phyloP scores from a whole-genome alignment of 2,797 vertebrate genomes.

The Anguilla megastoma region DNA sequence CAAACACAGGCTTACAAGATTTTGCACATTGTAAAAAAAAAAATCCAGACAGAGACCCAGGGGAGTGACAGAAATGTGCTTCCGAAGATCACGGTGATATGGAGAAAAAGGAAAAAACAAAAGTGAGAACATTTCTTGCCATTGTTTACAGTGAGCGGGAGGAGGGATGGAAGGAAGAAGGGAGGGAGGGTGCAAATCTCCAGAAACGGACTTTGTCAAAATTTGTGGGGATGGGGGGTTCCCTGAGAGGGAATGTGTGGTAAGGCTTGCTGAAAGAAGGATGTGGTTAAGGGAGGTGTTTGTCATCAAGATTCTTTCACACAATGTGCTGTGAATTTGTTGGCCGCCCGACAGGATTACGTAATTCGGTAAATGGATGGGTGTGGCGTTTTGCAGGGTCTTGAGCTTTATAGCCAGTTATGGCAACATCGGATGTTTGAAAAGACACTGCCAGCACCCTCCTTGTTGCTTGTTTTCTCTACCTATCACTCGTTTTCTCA shows the following conservation, averaged over 20 bases:
- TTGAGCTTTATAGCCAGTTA: not conserved
- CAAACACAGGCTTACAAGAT: not conserved
- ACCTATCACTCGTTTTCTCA: not conserved
- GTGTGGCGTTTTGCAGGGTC: not conserved
- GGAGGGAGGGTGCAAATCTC: not conserved
- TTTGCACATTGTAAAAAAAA: not conserved
- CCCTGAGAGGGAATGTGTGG: not conserved
- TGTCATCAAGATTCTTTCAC: slow-evolving; percentile 1
- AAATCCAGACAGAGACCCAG: not conserved
- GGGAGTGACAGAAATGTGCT: slow-evolving; percentile 3
- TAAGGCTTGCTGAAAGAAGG: not conserved
- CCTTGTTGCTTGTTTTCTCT: not conserved
- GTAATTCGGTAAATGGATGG: not conserved
- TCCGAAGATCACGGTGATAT: not conserved
- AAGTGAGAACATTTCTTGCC: slow-evolving; percentile 2
- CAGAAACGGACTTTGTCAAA: not conserved
- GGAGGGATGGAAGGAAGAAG: not conserved
- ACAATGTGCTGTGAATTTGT: not conserved
- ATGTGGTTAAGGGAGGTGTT: not conserved
- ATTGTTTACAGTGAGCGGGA: not conserved
- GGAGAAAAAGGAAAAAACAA: not conserved
- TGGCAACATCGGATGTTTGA: not conserved
- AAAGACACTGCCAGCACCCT: not conserved
- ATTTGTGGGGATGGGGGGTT: not conserved
- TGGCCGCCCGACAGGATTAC: not conserved